Evolutionary conservation across 2,888 invertebrate species (phyloP), one percentile per base, ranked within the genome.

Genomic region (Ethmia dodecea): DNA sequence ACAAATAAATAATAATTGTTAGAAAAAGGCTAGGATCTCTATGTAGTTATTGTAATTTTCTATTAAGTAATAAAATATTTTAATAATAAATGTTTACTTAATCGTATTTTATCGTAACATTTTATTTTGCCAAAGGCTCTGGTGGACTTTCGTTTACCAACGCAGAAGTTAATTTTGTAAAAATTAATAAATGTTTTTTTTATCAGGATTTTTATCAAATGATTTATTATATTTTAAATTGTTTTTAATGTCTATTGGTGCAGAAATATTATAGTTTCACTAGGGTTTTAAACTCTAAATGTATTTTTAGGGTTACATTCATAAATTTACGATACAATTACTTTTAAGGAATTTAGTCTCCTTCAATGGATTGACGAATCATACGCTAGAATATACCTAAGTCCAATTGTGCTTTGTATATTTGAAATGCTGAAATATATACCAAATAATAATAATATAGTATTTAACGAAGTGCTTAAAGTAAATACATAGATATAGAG

Each of bases 331-430:
- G 31, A 24, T 55, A 57, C 9, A 12, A 15, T 1, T 34, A 28
- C 8, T 37, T 36, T 35, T 37, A 46, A 40, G 45, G 38, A 53
- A 31, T 50, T 60, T 60, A 52, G 77, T 78, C 72, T 75, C 76
- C 77, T 43, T 42, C 2, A 37, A 10, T 44, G 76, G 80, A 73
- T 72, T 27, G 72, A 81, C 71, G 54, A 70, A 73, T 83, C 86
- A 86, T 86, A 84, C 83, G 86, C 86, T 86, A 86, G 86, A 83
- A 79, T 80, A 79, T 75, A 81, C 86, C 86, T 83, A 86, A 86
- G 86, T 77, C 65, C 66, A 54, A 73, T 60, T 60, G 55, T 71
- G 83, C 83, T 84, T 81, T 86, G 83, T 86, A 86, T 60, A 76
- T 70, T 72, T 43, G 28, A 55, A 64, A 64, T 48, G 78, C 80